phyloP scores from a whole-genome alignment of 2,113 vertebrate species.

The Austrofundulus limnaeus region DNA sequence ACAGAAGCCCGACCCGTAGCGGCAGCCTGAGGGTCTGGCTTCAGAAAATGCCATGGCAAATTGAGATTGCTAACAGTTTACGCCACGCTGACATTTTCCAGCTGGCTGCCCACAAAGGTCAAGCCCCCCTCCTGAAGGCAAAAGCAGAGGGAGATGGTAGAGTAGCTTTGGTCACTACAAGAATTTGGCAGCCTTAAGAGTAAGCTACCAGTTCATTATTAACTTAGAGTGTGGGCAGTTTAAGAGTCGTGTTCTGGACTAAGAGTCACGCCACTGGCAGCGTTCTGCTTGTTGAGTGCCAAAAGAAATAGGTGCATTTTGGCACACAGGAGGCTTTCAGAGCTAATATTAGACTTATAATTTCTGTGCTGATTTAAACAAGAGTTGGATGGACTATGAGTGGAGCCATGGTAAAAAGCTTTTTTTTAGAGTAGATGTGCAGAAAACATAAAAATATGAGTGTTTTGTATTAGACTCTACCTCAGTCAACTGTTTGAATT shows the following conservation, averaged over 20 bases:
- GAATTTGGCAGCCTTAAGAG: conserved; percentile 43
- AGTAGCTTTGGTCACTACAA: conserved; percentile 33
- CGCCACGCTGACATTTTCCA: conserved; percentile 70
- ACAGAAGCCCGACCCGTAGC: conserved; percentile 5
- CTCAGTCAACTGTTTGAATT: too few relatives aligned
- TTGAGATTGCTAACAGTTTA: conserved; percentile 72
- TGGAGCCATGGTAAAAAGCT: neutral
- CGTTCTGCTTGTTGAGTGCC: conserved; percentile 12
- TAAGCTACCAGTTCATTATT: conserved; percentile 48
- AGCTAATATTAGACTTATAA: conserved; percentile 49
- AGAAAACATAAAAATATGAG: too few relatives aligned
- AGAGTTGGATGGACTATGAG: conserved; percentile 12
- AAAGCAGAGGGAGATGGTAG: conserved; percentile 24
- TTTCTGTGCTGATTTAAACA: conserved; percentile 22
- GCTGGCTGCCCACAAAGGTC: conserved; percentile 68
- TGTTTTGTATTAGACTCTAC: too few relatives aligned
- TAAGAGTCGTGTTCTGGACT: conserved; percentile 27
- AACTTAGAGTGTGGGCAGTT: conserved; percentile 40
- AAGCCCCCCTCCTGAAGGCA: conserved; percentile 60
- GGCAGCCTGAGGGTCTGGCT: conserved; percentile 41
- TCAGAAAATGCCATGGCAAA: conserved; percentile 71
- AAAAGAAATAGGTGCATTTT: conserved; percentile 47
- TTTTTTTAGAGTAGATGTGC: neutral
- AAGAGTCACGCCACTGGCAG: conserved; percentile 38
- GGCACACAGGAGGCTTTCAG: neutral